Base-by-base conservation (phyloP, 2,113 vertebrate genomes). In the Microtus richardsoni region DNA sequence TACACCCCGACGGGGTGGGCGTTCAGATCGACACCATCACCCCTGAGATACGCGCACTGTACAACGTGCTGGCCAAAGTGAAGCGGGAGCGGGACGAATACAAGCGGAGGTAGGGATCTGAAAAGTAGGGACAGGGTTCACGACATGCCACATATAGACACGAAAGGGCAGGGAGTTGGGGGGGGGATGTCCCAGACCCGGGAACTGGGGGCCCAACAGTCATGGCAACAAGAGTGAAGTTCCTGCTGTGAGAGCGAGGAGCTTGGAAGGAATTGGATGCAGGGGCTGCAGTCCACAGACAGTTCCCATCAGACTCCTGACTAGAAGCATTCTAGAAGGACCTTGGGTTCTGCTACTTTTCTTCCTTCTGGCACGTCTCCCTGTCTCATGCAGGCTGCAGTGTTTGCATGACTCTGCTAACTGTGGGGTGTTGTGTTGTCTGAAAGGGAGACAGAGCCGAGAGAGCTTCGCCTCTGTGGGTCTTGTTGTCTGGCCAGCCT, bases 11-110 rank as follows among this genome's bases (percentile, higher is more conserved):
- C 64, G 99, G 99, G 13, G 99, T 99, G 11, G 99, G 99, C 7
- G 99, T 99, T 91, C 99, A 99, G 98, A 99, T 99, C 68, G 99
- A 99, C 98, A 99, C 99, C 98, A 99, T 99, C 98, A 99, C 99
- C 39, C 99, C 99, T 0, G 99, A 99, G 98, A 99, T 99, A 97
- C 98, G 99, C n/a, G 99, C 99, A 3, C 99, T 99, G 64, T 99
- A 99, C 98, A 99, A 99, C 91, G 99, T 99, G 79, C 98, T 99
- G 98, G 99, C 99, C 97, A 99, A 99, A 98, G 99, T 99, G 97
- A 99, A 99, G 98, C 97, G 99, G 91, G 99, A 99, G 97, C 98
- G 99, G 54, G 99, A 99, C 73, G 99, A 99, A 97, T 99, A 99
- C 98, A 99, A 99, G 97, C 99, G 99, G 97, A 99, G 99, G 99